These are phyloP conservation scores for Vulpes vulpes DNA, from an alignment of 2,113 vertebrate species.

Conservation along the genomic window DNA sequence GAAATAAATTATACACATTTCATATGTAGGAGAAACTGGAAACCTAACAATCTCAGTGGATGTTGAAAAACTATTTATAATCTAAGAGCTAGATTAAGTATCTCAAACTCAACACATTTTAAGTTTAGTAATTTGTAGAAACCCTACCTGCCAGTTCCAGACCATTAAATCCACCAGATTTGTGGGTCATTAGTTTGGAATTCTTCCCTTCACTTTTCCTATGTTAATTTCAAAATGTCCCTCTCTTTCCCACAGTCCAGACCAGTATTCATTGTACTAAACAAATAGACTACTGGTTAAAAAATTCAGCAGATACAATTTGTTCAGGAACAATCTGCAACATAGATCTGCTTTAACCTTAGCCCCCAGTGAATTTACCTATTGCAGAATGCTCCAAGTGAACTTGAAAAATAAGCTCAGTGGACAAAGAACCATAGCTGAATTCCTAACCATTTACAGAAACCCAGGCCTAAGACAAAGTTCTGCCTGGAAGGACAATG, in stretches of 20 bases:
- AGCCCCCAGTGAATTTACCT: neutral
- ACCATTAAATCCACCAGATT: neutral
- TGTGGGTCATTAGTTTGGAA: neutral
- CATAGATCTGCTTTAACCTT: neutral
- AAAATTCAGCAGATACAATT: neutral
- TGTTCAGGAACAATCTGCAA: neutral
- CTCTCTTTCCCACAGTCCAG: neutral
- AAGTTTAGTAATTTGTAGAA: conserved; percentile 38
- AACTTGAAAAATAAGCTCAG: conserved; percentile 46
- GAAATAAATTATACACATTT: neutral
- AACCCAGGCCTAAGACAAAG: neutral
- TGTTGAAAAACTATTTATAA: neutral
- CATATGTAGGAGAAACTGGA: neutral
- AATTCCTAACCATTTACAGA: neutral
- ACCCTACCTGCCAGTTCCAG: neutral
- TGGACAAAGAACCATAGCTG: neutral
- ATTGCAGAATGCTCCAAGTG: neutral
- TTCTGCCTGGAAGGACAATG: conserved; percentile 4
- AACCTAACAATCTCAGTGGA: neutral
- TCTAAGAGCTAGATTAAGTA: neutral
- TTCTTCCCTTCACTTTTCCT: conserved; percentile 12
- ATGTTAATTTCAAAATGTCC: neutral
- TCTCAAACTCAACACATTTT: conserved; percentile 38
- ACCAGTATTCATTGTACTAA: neutral
- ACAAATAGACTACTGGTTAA: neutral